phyloP scores from a whole-genome alignment of 2,113 vertebrate genomes.

The Monarcha castaneiventris region DNA sequence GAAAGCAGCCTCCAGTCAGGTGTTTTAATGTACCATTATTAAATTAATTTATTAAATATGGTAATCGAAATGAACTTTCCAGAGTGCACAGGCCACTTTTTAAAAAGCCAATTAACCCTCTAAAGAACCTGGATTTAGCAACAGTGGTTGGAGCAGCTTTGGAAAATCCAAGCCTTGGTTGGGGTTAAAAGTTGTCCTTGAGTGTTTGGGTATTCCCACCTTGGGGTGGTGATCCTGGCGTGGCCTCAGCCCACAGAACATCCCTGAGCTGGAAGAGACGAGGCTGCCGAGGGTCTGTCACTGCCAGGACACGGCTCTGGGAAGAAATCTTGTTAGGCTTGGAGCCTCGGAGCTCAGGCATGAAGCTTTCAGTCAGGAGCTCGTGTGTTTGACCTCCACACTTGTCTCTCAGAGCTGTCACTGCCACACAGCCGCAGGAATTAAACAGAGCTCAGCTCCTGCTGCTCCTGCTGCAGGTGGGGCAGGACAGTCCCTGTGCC shows the following conservation, averaged over 20 bases:
- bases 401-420: conserved; percentile 6
- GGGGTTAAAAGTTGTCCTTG: not conserved
- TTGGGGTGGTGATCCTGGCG: not conserved
- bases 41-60: not conserved
- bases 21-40: not conserved
- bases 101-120: not conserved
- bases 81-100: not conserved
- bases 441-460: accelerated
- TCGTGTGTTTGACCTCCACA: not conserved
- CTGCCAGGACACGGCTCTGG: not conserved
- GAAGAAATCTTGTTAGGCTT: not conserved
- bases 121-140: not conserved
- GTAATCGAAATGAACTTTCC: not conserved
- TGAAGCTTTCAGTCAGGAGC: not conserved
- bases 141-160: not conserved
- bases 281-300: not conserved
- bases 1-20: not conserved
- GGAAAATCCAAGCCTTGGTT: not conserved
- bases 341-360: not conserved
- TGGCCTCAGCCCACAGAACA: not conserved
- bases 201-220: not conserved
- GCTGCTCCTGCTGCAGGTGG: not conserved
- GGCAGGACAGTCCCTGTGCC: not conserved
- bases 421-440: not conserved
- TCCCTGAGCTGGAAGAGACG: not conserved